These are phyloP conservation scores for Laticauda colubrina DNA, from an alignment of 2,113 vertebrate genomes.

Conservation along the genomic window DNA sequence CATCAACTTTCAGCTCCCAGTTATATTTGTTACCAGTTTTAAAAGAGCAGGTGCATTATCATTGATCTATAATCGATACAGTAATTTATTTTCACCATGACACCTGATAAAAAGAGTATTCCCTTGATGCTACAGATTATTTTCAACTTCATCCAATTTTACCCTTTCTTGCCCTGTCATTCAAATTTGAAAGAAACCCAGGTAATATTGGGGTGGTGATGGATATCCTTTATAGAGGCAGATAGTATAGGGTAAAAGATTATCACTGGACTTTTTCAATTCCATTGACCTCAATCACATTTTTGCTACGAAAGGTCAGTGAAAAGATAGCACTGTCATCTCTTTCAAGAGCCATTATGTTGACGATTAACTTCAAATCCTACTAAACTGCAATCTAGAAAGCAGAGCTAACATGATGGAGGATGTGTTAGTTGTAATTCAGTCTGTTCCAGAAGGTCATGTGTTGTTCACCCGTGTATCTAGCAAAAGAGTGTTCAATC, in stretches of 20 bases:
- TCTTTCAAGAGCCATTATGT: background rate
- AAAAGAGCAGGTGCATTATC: background rate
- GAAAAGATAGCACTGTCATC: background rate
- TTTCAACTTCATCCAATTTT: background rate
- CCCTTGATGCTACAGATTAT: background rate
- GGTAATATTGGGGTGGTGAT: background rate
- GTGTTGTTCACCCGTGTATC: background rate
- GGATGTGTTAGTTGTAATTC: background rate
- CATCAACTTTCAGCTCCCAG: background rate
- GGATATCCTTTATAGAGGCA: background rate
- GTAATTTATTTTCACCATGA: background rate
- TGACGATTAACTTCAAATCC: background rate
- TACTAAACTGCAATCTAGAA: background rate
- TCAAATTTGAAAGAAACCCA: background rate
- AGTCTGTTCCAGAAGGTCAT: background rate
- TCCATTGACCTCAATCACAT: background rate
- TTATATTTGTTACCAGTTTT: background rate
- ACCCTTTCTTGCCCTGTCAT: background rate
- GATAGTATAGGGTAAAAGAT: background rate
- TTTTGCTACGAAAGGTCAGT: background rate
- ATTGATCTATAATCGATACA: background rate
- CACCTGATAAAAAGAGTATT: background rate
- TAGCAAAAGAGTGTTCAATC: background rate
- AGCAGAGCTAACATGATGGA: background rate
- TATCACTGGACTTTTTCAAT: background rate